phyloP scores from a whole-genome alignment of 2,797 vertebrate genomes.

The Eupleurogrammus muticus region DNA sequence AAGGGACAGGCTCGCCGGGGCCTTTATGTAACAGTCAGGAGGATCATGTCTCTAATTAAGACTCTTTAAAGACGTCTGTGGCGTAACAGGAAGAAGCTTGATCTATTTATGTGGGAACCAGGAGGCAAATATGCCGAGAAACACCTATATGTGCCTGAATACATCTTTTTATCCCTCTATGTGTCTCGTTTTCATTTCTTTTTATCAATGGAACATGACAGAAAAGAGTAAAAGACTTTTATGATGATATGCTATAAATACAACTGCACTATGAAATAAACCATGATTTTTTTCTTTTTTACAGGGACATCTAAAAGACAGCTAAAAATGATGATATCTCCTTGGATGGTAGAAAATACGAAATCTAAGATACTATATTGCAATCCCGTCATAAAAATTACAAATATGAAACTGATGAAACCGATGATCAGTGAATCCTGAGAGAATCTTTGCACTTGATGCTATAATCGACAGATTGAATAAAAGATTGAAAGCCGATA shows the following conservation, averaged over 20 bases:
- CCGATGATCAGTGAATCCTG: constrained; percentile 19
- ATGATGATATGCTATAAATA: constrained; percentile 1
- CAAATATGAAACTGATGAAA: not conserved
- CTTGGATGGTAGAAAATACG: too few relatives aligned
- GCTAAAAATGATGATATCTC: not conserved
- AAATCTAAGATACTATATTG: too few relatives aligned
- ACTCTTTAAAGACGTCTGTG: not conserved
- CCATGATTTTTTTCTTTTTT: not conserved
- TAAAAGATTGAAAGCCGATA: not conserved
- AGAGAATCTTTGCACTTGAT: constrained; percentile 10
- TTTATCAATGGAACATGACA: not conserved
- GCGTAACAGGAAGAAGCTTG: not conserved
- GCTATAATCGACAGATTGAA: constrained; percentile 14
- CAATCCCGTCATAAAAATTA: too few relatives aligned
- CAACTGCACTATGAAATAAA: too few relatives aligned
- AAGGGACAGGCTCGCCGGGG: constrained; percentile 14
- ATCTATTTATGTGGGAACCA: not conserved
- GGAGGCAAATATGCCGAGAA: constrained; percentile 1
- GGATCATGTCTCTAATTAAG: not conserved
- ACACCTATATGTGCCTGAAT: not conserved
- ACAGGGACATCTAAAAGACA: not conserved
- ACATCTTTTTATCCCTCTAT: not conserved
- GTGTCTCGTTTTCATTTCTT: not conserved
- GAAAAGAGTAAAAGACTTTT: not conserved
- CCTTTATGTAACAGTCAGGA: constrained; percentile 23